Conservation (phyloP, 1,140 invertebrate genomes). For the Latrodectus geometricus region DNA sequence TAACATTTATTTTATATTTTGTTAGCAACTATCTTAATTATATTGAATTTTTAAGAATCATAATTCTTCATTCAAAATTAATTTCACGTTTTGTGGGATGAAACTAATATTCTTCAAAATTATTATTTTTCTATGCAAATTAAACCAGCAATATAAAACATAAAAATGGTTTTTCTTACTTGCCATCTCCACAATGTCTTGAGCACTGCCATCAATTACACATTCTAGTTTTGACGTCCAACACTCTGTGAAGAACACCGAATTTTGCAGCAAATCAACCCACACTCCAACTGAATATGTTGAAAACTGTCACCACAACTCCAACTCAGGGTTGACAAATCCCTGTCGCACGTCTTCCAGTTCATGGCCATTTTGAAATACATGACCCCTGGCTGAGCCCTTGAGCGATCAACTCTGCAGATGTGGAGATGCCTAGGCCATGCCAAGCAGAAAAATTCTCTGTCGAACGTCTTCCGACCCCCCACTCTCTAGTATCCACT, state of each 20-base stretch:
- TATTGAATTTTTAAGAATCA: too few relatives aligned
- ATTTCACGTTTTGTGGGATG: not conserved
- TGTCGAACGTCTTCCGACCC: not conserved
- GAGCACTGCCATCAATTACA: slow-evolving; percentile 28
- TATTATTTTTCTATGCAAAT: not conserved
- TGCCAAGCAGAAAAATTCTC: too few relatives aligned
- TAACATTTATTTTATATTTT: too few relatives aligned
- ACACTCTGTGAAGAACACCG: not conserved
- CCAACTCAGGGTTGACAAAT: not conserved
- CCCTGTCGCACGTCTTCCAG: not conserved
- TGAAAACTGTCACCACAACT: slow-evolving; percentile 30
- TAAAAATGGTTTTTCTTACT: not conserved
- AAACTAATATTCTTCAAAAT: not conserved
- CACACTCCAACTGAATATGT: not conserved
- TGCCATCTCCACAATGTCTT: slow-evolving; percentile 39
- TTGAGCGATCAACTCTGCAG: not conserved
- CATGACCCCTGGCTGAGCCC: not conserved
- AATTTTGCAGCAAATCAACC: not conserved
- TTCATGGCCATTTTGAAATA: not conserved
- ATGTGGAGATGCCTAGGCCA: not conserved
- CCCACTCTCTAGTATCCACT: not conserved
- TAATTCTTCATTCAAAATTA: too few relatives aligned
- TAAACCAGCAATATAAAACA: not conserved
- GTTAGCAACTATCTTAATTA: too few relatives aligned
- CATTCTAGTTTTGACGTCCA: not conserved